phyloP scores from a whole-genome alignment of 2,113 vertebrate species.

The Leucosticte australis region DNA sequence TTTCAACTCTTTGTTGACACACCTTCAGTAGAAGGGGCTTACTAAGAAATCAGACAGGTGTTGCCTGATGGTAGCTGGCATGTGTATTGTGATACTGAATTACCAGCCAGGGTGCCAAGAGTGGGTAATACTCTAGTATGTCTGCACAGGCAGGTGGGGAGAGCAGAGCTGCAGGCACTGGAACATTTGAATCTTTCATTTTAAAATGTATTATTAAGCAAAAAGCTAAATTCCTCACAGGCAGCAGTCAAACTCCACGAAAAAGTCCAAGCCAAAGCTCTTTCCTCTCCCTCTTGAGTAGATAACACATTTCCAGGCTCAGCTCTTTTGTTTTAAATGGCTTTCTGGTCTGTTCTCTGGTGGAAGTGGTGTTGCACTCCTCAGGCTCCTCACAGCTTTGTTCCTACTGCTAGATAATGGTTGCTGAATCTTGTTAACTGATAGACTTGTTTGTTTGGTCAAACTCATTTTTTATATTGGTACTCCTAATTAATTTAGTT shows the following conservation, averaged over 20 bases:
- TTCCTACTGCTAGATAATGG: background rate
- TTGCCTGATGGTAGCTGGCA: conserved; percentile 60
- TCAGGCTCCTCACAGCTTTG: background rate
- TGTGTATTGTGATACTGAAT: conserved; percentile 64
- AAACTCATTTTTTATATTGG: background rate
- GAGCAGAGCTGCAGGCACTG: conserved; percentile 69
- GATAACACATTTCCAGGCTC: background rate
- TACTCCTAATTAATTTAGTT: background rate
- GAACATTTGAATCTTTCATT: conserved; percentile 68
- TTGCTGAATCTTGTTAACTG: background rate
- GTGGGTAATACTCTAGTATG: conserved; percentile 77
- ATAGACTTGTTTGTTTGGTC: background rate
- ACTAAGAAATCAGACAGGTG: conserved; percentile 71
- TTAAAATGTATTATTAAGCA: conserved; percentile 79
- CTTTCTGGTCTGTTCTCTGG: background rate
- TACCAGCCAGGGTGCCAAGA: conserved; percentile 77
- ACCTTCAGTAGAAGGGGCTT: conserved; percentile 17
- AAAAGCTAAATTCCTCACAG: conserved; percentile 74
- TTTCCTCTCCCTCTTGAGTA: background rate
- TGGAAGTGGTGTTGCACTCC: background rate
- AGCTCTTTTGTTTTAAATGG: background rate
- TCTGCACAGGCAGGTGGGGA: conserved; percentile 79
- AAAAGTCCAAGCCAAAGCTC: background rate
- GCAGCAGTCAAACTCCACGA: background rate
- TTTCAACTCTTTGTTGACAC: conserved; percentile 40